Base-by-base conservation (phyloP, 2,888 invertebrate species). In the Xanthorhoe spadicearia region DNA sequence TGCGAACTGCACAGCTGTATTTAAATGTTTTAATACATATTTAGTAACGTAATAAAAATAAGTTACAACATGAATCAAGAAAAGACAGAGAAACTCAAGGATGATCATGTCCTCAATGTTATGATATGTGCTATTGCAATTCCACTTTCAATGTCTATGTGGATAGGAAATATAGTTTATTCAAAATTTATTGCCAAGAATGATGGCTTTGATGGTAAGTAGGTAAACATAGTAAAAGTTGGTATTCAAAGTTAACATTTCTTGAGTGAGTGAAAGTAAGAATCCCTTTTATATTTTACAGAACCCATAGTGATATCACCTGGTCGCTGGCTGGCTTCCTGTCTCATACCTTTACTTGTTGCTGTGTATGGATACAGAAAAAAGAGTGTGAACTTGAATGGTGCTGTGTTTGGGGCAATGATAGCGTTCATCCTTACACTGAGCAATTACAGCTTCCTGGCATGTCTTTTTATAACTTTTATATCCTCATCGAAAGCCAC, bases 401-500 rank as follows among this genome's bases (percentile, higher is more conserved):
- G 97, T 38, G 97, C 96, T 1, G 70, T 95, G 2, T 87, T 96
- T 68, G 97, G 96, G 5, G 86, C 96, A 19, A 74, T 96, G 3
- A 94, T 97, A 59, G 97, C 97, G 10, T 96, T 97, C 78, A 87
- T 96, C 19, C 83, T 98, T 49, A 97, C 97, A 1, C 87, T 97
- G 28, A 95, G 97, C 58, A 97, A 95, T 83, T 96, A 96, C 79
- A 95, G 96, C 66, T 98, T 97, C 83, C 86, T 97, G 53, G 94
- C 94, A 13, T 95, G 95, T 70, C 89, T 98, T 38, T 88, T 97
- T 15, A 93, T 95, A 3, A 98, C 98, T 86, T 98, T 98, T 81
- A 83, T 97, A 23, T 94, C 96, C 53, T 96, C 96, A 1, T 97
- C 97, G 0, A 95, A 95, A 81, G 97, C 96, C 0, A 98, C 98